A percentile compares a stretch with the other conserved stretches of the same genome.
phyloP scores from a whole-genome alignment of 2,797 vertebrate species.

The Cuniculus paca region DNA sequence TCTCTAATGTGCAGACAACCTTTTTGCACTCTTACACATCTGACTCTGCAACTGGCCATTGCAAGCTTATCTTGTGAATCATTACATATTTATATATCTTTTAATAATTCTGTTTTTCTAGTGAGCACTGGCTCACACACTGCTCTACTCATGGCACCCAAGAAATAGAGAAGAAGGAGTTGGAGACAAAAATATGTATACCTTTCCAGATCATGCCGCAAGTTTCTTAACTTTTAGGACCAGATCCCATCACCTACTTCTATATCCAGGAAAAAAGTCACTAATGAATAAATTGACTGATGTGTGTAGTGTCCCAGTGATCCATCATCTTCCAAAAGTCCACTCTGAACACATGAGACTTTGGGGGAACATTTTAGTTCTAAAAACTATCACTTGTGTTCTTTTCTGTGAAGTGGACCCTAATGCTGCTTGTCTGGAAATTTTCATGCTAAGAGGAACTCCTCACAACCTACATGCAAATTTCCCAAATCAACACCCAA shows the following conservation, averaged over 20 bases:
- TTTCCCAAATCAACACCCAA: neutral
- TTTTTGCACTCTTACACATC: neutral
- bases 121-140: neutral
- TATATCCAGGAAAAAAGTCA: neutral
- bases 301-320: neutral
- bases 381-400: neutral
- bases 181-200: neutral
- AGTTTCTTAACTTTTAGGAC: neutral
- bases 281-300: neutral
- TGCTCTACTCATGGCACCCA: neutral
- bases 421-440: neutral
- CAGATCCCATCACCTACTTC: neutral
- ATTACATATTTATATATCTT: neutral
- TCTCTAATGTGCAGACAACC: neutral
- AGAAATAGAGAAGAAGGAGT: neutral
- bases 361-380: neutral
- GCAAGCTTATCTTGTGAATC: neutral
- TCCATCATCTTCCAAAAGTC: neutral
- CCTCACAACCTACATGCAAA: neutral
- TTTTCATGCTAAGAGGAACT: neutral
- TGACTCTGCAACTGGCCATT: neutral
- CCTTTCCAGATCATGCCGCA: neutral
- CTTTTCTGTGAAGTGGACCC: neutral
- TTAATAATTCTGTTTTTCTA: neutral
- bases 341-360: neutral